Evolutionary conservation across 2,113 vertebrate species (phyloP), one percentile per base, ranked within the genome.

Genomic region (Hippocampus abdominalis): DNA sequence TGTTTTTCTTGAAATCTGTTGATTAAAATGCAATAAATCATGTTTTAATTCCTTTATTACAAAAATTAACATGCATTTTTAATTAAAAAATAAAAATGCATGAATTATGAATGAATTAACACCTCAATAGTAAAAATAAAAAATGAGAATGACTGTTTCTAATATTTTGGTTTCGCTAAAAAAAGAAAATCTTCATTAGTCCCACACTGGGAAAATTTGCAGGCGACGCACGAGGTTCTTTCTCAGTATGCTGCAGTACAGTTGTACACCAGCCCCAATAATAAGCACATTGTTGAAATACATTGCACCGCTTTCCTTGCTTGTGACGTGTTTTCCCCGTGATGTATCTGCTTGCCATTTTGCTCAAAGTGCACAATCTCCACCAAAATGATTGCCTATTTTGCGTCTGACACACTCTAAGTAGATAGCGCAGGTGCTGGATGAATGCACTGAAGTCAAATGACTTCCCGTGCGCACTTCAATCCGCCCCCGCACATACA

Each of bases 371-470:
- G 46, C 36, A 75, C 71, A 77, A 80, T 73, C 69, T 21, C 77
- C 57, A 77, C 32, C 29, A 84, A 36, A 80, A 80, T 77, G 7
- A 80, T 36, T 72, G 70, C 76, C 80, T 75, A 70, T 84, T 81
- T 70, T 70, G 72, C 80, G 71, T 77, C 72, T 81, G 74, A 76
- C 36, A 53, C 54, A 71, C 64, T 61, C 16, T 69, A 66, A 87
- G 78, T 75, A 83, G 73, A 82, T 83, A 65, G 69, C 79, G 83
- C 85, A 90, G 87, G 83, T 88, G 85, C 80, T 76, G 76, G 68
- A 75, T 84, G 75, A 85, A 87, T 83, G 69, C 72, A 78, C 42
- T 75, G 63, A 83, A 82, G 77, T 84, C 80, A 81, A 85, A 75
- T 64, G 75, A 78, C 83, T 86, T 85, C 76, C 79, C 61, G 53